Percentiles rank a stretch among this genome's conserved stretches.
These are phyloP conservation scores for Pseudococcus viburni DNA, from an alignment of 2,888 invertebrate species.

Conservation along the genomic window DNA sequence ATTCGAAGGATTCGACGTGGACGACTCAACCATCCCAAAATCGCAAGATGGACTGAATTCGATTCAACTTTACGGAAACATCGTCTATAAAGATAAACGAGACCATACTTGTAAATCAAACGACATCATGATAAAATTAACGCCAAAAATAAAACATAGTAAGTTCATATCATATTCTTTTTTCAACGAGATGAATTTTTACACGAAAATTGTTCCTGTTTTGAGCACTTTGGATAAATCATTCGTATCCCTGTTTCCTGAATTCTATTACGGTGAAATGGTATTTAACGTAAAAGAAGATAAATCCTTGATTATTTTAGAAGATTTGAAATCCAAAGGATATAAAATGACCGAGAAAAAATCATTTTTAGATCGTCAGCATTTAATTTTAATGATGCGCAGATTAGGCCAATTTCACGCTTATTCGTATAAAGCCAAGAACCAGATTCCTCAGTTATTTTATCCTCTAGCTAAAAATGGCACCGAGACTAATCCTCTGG, in stretches of 20 bases:
- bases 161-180: conserved; percentile 48
- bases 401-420: conserved; percentile 57
- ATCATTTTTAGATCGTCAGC: conserved; percentile 51
- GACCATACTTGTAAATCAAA: background rate
- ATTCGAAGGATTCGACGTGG: background rate
- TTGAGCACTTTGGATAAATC: background rate
- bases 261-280: conserved; percentile 46
- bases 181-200: conserved; percentile 38
- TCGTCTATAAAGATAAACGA: conserved; percentile 16
- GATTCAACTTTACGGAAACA: background rate
- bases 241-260: conserved; percentile 28
- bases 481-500: conserved; percentile 15
- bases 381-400: conserved; percentile 51
- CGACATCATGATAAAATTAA: conserved; percentile 1
- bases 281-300: background rate
- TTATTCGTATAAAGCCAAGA: conserved; percentile 48
- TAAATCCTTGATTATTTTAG: conserved; percentile 29
- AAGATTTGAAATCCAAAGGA: conserved; percentile 19
- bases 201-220: conserved; percentile 21
- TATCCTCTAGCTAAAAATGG: background rate
- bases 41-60: background rate
- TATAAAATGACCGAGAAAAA: background rate
- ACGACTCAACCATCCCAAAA: background rate
- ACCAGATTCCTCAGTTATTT: background rate
- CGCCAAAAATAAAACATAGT: background rate